Percentiles rank a stretch among this genome's conserved stretches.
Evolutionary conservation across 2,797 vertebrate species (phyloP).

Genomic region (Helostoma temminkii): DNA sequence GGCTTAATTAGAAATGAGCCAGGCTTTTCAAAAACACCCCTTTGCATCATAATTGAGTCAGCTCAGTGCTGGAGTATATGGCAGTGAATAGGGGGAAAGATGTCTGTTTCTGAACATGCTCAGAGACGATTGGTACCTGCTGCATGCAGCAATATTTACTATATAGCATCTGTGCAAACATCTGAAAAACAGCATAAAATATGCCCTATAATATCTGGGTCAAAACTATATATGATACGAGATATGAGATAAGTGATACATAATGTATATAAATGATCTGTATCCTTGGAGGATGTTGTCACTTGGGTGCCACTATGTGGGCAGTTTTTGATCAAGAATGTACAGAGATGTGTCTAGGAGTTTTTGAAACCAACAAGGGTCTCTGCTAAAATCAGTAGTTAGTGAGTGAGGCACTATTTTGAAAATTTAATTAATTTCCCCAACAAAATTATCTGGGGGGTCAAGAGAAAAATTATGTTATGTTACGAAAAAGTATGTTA

Average conservation of each 20-base stretch:
- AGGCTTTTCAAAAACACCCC: conserved; percentile 84
- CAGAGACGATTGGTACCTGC: conserved; percentile 73
- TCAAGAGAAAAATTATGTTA: too few relatives aligned
- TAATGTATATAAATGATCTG: conserved; percentile 13
- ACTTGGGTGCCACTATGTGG: conserved; percentile 21
- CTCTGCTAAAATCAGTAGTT: background rate
- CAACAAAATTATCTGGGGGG: too few relatives aligned
- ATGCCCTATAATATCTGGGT: conserved; percentile 32
- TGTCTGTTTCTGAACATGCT: conserved; percentile 75
- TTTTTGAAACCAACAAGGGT: conserved; percentile 11
- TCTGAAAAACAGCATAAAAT: conserved; percentile 41
- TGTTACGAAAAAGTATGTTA: too few relatives aligned
- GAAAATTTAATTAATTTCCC: background rate
- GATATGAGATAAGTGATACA: conserved; percentile 31
- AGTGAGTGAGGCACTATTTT: background rate
- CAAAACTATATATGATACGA: too few relatives aligned
- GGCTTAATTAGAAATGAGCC: conserved; percentile 87
- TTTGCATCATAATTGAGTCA: conserved; percentile 86
- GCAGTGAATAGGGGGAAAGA: conserved; percentile 67
- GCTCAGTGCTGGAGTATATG: conserved; percentile 71
- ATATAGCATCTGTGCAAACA: conserved; percentile 35
- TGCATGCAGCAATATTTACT: conserved; percentile 37
- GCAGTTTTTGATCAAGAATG: conserved; percentile 28
- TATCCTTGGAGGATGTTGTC: conserved; percentile 17
- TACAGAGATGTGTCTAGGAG: background rate